Evolutionary conservation across 2,113 vertebrate genomes (phyloP).

Genomic region (Oncorhynchus nerka): DNA sequence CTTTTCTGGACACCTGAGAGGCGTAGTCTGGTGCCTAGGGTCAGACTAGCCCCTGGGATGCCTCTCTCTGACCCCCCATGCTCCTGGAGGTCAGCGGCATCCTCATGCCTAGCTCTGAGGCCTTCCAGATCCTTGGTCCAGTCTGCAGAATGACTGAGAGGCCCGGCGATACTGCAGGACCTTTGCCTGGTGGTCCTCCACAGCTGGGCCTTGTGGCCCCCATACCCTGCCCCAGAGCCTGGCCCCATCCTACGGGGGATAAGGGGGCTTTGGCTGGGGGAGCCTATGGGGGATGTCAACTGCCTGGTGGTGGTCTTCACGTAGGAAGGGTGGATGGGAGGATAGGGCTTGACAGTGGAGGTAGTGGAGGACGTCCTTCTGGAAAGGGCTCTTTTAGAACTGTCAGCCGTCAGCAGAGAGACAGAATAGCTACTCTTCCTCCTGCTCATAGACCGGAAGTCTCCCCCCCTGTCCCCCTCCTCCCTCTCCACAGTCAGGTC

Average conservation of each 20-base stretch:
- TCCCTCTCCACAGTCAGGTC: slow-evolving; percentile 56
- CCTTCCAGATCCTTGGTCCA: slow-evolving; percentile 77
- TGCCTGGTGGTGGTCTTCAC: slow-evolving; percentile 96
- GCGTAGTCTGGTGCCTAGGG: slow-evolving; percentile 69
- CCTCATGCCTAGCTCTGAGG: slow-evolving; percentile 47
- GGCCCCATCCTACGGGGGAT: slow-evolving; percentile 71
- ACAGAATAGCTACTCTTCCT: slow-evolving; percentile 61
- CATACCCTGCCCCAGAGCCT: slow-evolving; percentile 2
- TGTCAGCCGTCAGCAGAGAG: slow-evolving; percentile 54
- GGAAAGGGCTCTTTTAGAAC: slow-evolving; percentile 53
- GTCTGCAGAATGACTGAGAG: slow-evolving; percentile 77
- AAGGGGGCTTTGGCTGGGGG: slow-evolving; percentile 82
- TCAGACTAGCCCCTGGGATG: slow-evolving; percentile 61
- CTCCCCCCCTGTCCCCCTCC: slow-evolving; percentile 26
- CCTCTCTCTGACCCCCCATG: slow-evolving; percentile 57
- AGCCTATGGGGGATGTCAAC: slow-evolving; percentile 83
- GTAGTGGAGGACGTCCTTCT: slow-evolving; percentile 52
- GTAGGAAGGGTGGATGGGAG: slow-evolving; percentile 85
- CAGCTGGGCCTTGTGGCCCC: slow-evolving; percentile 48
- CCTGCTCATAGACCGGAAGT: slow-evolving; percentile 52
- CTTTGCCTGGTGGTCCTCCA: slow-evolving; percentile 71
- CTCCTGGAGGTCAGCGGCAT: slow-evolving; percentile 60
- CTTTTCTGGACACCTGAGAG: slow-evolving; percentile 70
- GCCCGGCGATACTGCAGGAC: slow-evolving; percentile 76
- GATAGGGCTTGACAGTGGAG: slow-evolving; percentile 78